Conservation (phyloP, 2,888 invertebrate species). For the Heliconius sara region DNA sequence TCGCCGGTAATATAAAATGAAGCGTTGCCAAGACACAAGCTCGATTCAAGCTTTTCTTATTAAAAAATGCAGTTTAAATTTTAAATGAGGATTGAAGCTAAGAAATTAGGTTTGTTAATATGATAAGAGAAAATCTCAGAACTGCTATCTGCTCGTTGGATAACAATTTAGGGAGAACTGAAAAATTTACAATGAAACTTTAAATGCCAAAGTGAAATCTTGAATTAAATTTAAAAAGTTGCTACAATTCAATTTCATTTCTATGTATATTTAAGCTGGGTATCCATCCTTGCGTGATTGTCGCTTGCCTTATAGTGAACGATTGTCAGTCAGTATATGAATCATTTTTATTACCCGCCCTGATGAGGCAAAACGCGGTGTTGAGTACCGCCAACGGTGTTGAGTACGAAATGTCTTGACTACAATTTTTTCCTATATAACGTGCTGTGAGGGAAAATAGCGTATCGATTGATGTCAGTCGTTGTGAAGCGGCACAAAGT, state of each 20-base stretch:
- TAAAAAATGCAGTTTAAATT: background rate
- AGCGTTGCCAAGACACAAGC: background rate
- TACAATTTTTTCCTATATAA: no score
- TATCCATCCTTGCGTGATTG: no score
- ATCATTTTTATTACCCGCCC: no score
- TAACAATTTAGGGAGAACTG: slow-evolving; percentile 16
- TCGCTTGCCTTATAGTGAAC: no score
- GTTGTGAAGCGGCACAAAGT: no score
- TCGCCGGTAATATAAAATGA: background rate
- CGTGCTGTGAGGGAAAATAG: no score
- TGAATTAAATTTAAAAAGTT: slow-evolving; percentile 1
- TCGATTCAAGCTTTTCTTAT: background rate
- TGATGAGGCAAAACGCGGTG: no score
- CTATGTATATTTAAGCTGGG: no score
- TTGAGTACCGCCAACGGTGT: no score
- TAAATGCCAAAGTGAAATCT: slow-evolving; percentile 4
- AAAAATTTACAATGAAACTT: slow-evolving; percentile 22
- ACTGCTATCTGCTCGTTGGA: slow-evolving; percentile 7
- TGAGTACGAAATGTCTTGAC: no score
- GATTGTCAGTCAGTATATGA: no score
- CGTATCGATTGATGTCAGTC: no score
- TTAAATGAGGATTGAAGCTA: slow-evolving; percentile 15
- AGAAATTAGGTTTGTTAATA: slow-evolving; percentile 34
- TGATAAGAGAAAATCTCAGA: slow-evolving; percentile 19
- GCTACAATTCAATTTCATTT: background rate